Percentiles rank a stretch among this genome's conserved stretches.
Evolutionary conservation across 2,797 vertebrate genomes (phyloP).

Genomic region (Melanotaenia parkinsoni): DNA sequence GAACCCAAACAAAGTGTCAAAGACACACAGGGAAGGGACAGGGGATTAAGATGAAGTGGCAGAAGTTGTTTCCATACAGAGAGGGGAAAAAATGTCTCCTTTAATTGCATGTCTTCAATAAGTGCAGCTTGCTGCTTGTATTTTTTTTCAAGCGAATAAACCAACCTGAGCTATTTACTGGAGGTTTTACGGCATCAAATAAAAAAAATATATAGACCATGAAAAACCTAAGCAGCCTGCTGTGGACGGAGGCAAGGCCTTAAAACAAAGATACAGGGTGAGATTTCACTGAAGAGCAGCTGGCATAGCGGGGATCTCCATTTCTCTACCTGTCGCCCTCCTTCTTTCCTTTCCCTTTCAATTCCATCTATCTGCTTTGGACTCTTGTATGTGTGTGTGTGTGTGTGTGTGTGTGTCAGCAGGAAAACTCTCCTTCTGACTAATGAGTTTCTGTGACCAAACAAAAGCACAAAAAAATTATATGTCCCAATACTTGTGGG

Average conservation of each 20-base stretch:
- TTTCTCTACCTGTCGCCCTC: constrained; percentile 56
- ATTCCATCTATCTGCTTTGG: constrained; percentile 38
- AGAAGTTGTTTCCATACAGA: constrained; percentile 48
- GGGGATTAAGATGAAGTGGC: constrained; percentile 52
- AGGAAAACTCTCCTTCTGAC: constrained; percentile 40
- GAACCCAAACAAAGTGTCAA: constrained; percentile 59
- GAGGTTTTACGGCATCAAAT: constrained; percentile 74
- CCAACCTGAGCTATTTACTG: constrained; percentile 63
- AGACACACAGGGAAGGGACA: constrained; percentile 37
- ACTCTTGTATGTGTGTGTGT: neutral
- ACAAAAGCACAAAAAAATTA: constrained; percentile 33
- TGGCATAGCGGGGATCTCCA: constrained; percentile 41
- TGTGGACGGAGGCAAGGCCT: constrained; percentile 50
- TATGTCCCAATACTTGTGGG: constrained; percentile 59
- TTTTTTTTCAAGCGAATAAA: constrained; percentile 71
- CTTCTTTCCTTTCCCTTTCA: constrained; percentile 21
- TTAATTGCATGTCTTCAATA: constrained; percentile 56
- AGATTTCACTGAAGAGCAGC: constrained; percentile 69
- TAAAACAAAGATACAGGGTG: constrained; percentile 66
- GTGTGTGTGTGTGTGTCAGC: neutral
- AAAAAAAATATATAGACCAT: constrained; percentile 76
- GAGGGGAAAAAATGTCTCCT: constrained; percentile 16
- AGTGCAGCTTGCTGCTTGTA: constrained; percentile 38
- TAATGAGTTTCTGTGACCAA: constrained; percentile 56
- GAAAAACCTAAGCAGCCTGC: constrained; percentile 64